These are phyloP conservation scores for Alosa alosa DNA, from an alignment of 2,113 vertebrate species.

Conservation along the genomic window DNA sequence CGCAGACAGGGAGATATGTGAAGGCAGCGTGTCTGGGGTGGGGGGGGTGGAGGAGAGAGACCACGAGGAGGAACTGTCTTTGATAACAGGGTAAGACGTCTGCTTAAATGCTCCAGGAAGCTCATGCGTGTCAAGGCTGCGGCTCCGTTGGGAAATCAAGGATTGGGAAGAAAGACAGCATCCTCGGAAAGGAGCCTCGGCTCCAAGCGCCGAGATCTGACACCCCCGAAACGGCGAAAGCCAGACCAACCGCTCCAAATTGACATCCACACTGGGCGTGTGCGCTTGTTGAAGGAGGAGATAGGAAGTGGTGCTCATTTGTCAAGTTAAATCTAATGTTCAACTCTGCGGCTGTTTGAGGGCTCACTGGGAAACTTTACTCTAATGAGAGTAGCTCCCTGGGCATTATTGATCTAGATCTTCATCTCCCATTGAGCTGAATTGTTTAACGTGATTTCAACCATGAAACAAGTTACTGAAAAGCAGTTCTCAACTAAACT, in stretches of 20 bases:
- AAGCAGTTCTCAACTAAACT: background rate
- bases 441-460: slow-evolving; percentile 59
- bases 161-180: slow-evolving; percentile 56
- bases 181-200: slow-evolving; percentile 55
- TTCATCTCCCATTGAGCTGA: slow-evolving; percentile 59
- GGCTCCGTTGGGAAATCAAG: slow-evolving; percentile 70
- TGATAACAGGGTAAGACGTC: slow-evolving; percentile 36
- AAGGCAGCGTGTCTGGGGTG: background rate
- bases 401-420: slow-evolving; percentile 68
- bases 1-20: background rate
- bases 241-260: slow-evolving; percentile 63
- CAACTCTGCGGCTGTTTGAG: slow-evolving; percentile 1
- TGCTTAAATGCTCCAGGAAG: slow-evolving; percentile 64
- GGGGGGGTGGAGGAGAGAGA: slow-evolving; percentile 24
- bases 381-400: slow-evolving; percentile 62
- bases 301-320: slow-evolving; percentile 60
- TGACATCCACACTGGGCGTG: slow-evolving; percentile 48
- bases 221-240: slow-evolving; percentile 62
- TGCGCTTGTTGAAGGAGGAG: slow-evolving; percentile 51
- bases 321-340: slow-evolving; percentile 53
- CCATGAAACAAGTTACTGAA: background rate
- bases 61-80: slow-evolving; percentile 31
- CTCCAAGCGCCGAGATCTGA: slow-evolving; percentile 61
- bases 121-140: slow-evolving; percentile 67
- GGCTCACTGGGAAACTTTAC: slow-evolving; percentile 27